Evolutionary conservation across 2,797 vertebrate genomes (phyloP).

Genomic region (Muraenolepis orangiensis): DNA sequence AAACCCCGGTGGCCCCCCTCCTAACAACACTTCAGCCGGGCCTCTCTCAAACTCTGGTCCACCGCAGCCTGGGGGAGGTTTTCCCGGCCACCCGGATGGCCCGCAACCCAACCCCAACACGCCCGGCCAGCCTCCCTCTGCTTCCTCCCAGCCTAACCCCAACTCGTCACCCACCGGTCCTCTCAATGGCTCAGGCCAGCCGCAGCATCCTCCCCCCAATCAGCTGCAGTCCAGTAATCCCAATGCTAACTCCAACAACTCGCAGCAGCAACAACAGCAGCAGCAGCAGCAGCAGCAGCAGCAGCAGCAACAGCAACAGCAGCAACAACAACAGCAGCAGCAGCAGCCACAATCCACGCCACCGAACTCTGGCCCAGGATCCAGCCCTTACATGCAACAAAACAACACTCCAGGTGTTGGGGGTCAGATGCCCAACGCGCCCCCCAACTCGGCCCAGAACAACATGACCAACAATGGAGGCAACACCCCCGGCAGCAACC

Average conservation of each 20-base stretch:
- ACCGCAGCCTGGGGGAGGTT: constrained; percentile 73
- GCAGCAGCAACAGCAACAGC: constrained; percentile 70
- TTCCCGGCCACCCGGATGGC: constrained; percentile 74
- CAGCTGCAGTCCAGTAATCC: constrained; percentile 73
- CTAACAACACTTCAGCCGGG: constrained; percentile 76
- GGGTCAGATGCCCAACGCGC: constrained; percentile 72
- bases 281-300: constrained; percentile 75
- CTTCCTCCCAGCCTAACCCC: constrained; percentile 72
- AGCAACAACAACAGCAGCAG: constrained; percentile 71
- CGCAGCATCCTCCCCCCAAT: constrained; percentile 70
- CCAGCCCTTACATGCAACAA: constrained; percentile 81
- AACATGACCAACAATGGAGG: constrained; percentile 74
- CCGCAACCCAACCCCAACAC: constrained; percentile 72
- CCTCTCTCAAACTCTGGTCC: constrained; percentile 69
- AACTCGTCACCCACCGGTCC: constrained; percentile 78
- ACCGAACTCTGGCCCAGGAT: constrained; percentile 79
- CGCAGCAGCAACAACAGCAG: constrained; percentile 74
- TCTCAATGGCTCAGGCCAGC: constrained; percentile 73
- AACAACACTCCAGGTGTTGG: constrained; percentile 80
- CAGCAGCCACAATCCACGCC: constrained; percentile 78
- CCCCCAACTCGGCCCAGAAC: constrained; percentile 73
- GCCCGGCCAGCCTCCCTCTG: constrained; percentile 72
- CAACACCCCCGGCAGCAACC: constrained; percentile 84
- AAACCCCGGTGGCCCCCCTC: constrained; percentile 76
- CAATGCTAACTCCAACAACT: constrained; percentile 71